Conservation (phyloP, 30 jellyfish, hydroid and myxozoan species). For the Aurelia aurita region DNA sequence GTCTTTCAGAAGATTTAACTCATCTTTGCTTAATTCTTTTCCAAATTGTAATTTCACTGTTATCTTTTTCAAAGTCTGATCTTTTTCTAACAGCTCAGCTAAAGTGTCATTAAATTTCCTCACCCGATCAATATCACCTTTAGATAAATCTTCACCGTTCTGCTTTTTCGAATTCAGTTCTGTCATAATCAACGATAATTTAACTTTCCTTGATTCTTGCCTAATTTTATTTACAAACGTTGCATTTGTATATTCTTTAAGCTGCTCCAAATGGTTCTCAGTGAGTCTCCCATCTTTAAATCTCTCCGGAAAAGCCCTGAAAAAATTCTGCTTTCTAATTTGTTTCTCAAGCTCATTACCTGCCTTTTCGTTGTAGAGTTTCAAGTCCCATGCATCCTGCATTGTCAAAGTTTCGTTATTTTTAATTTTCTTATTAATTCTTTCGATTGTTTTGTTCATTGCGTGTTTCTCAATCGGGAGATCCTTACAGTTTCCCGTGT, state of each 20-base stretch:
- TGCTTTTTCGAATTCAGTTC: conserved; percentile 52
- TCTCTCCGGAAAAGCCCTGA: conserved; percentile 63
- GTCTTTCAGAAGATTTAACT: conserved; percentile 45
- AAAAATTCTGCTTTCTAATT: conserved; percentile 61
- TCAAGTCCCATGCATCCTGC: conserved; percentile 87
- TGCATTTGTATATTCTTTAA: conserved; percentile 68
- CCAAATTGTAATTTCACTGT: conserved; percentile 52
- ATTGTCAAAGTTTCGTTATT: conserved; percentile 68
- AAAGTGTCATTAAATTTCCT: conserved; percentile 67
- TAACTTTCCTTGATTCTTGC: conserved; percentile 43
- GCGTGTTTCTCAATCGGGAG: conserved; percentile 63
- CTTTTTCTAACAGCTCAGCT: conserved; percentile 61
- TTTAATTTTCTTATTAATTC: conserved; percentile 66
- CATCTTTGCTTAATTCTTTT: conserved; percentile 64
- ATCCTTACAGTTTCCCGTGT: conserved; percentile 90
- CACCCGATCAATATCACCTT: conserved; percentile 72
- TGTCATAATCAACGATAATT: conserved; percentile 35
- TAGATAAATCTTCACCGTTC: conserved; percentile 64
- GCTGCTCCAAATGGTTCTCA: conserved; percentile 69
- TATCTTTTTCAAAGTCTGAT: conserved; percentile 50
- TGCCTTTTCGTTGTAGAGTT: conserved; percentile 52
- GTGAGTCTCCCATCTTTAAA: conserved; percentile 56
- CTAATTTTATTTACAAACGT: conserved; percentile 76
- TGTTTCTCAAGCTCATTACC: conserved; percentile 69
- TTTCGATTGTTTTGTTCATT: conserved; percentile 56